Evolutionary conservation across 1,140 invertebrate genomes (phyloP).

Genomic region (Caenorhabditis briggsae): DNA sequence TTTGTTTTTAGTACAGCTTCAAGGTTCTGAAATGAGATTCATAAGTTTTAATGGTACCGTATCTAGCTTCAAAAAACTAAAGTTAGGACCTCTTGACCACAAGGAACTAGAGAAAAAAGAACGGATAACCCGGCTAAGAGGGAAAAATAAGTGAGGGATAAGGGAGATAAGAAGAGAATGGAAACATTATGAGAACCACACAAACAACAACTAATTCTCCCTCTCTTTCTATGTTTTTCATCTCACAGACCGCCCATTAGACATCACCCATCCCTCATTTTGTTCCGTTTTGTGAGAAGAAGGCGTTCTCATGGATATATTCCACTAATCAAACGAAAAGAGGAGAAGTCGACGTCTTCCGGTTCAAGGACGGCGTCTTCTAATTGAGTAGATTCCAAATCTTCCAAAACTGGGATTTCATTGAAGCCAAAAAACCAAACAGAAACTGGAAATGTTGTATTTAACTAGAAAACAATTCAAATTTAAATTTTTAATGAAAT

Average conservation of each 20-base stretch:
- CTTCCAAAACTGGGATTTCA: no score
- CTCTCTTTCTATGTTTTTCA: background rate
- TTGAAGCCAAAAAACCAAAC: no score
- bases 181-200: background rate
- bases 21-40: no score
- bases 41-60: no score
- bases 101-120: no score
- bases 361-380: slow-evolving; percentile 4
- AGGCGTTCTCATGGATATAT: slow-evolving; percentile 27
- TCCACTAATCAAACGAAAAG: slow-evolving; percentile 10
- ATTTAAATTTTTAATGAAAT: background rate
- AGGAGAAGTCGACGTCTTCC: slow-evolving; percentile 19
- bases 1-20: no score
- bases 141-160: no score
- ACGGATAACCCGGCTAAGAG: no score
- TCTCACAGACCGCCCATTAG: slow-evolving; percentile 9
- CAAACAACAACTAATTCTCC: slow-evolving; percentile 27
- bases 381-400: no score
- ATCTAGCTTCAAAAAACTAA: no score
- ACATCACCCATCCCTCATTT: background rate
- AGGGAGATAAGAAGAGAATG: background rate
- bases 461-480: background rate
- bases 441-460: no score
- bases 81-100: no score
- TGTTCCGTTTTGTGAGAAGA: background rate